Conservation (phyloP, 2,888 invertebrate species). For the Lymantria dispar region DNA sequence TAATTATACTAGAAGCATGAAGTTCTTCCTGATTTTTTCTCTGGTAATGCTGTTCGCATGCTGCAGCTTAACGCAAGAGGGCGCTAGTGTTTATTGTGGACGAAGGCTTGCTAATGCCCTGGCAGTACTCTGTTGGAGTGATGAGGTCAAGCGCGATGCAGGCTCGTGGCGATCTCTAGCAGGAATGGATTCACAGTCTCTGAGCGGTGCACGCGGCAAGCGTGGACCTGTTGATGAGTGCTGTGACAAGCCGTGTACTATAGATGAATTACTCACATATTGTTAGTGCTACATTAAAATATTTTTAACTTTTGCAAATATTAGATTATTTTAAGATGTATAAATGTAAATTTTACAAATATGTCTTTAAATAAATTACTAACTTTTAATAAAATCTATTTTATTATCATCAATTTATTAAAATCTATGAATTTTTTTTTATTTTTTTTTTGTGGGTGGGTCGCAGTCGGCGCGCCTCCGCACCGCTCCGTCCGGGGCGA, state of each 20-base stretch:
- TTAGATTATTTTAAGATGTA: too few species aligned
- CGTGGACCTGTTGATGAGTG: conserved; percentile 21
- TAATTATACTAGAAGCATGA: background rate
- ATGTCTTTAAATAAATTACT: too few species aligned
- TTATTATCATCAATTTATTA: too few species aligned
- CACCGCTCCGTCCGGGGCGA: too few species aligned
- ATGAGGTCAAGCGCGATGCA: background rate
- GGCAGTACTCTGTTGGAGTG: background rate
- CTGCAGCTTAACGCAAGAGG: background rate
- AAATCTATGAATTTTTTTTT: too few species aligned
- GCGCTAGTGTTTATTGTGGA: conserved; percentile 1
- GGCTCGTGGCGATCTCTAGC: background rate
- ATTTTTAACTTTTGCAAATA: too few species aligned
- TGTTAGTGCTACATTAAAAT: background rate
- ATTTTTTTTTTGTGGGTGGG: too few species aligned
- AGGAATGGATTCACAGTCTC: background rate
- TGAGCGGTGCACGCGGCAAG: background rate
- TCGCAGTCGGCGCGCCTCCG: too few species aligned
- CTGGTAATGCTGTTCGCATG: background rate
- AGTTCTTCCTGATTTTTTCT: background rate
- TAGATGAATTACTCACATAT: conserved; percentile 1
- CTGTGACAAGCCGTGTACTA: conserved; percentile 11
- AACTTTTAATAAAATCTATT: too few species aligned
- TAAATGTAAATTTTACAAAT: too few species aligned
- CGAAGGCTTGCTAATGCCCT: background rate